Base-by-base conservation (phyloP, 1,140 invertebrate species). In the Thaumetopoea pityocampa region DNA sequence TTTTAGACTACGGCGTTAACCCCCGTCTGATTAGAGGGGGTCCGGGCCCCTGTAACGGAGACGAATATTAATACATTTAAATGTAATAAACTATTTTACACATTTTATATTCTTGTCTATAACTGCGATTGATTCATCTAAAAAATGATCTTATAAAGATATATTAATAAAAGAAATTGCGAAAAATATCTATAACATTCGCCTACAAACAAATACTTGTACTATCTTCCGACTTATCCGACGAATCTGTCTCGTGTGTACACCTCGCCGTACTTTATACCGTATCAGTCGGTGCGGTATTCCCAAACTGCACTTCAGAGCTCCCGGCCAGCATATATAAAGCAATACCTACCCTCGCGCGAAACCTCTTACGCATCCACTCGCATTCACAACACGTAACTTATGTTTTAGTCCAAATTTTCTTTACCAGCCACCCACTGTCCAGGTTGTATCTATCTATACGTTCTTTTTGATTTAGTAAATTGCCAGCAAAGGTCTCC, bases 271-370 rank as follows among this genome's bases (percentile, higher is more conserved):
- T 76, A 72, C 60, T 76, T 82, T 78, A 79, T 67, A 59, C 55
- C 64, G 65, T 83, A 83, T 83, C 78, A 80, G 79, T 65, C 65
- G 70, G 65, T 80, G 67, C 76, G 68, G 72, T 83, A 83, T 83
- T 83, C 79, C 79, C 79, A 68, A 83, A 83, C 72, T 81, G 79
- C 79, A 83, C 79, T 81, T 81, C 66, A 81, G 78, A 56, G 69
- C 56, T 62, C 61, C 59, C 58, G 59, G 46, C 60, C 61, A 35
- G 44, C n/a, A n/a, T n/a, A n/a, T n/a, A n/a, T n/a, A n/a, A n/a
- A n/a, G n/a, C n/a, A n/a, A n/a, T n/a, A n/a, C n/a, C n/a, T n/a
- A n/a, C n/a, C n/a, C 27, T 30, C 10, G 9, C 23, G 12, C 4
- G 7, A 30, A 40, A n/a, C n/a, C n/a, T 44, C 33, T 22, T 29